A percentile compares a stretch with the other conserved stretches of the same genome.
Evolutionary conservation across 2,113 vertebrate genomes (phyloP).

Genomic region (Henicopernis longicauda): DNA sequence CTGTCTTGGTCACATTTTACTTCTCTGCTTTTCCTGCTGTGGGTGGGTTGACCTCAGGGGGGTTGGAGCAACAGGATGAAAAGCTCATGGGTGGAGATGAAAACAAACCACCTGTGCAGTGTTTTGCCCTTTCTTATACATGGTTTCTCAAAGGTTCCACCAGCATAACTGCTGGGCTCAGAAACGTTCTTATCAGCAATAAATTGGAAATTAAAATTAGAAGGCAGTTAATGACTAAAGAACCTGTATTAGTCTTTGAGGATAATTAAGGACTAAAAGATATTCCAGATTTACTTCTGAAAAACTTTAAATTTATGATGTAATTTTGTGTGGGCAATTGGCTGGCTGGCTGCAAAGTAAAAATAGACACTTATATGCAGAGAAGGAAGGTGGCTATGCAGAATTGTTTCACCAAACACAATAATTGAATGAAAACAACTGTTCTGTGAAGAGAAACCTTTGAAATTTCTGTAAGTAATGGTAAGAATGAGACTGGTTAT

Average conservation of each 20-base stretch:
- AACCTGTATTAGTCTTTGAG: neutral
- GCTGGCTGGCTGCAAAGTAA: neutral
- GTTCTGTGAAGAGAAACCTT: neutral
- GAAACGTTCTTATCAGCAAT: neutral
- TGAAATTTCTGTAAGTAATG: slow-evolving; percentile 7
- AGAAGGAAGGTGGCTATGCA: neutral
- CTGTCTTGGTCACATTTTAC: neutral
- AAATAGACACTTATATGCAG: neutral
- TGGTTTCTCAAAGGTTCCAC: rapidly evolving
- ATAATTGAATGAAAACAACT: slow-evolving; percentile 1
- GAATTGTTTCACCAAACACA: neutral
- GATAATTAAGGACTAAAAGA: neutral
- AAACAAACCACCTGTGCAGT: too few relatives aligned
- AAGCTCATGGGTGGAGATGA: neutral
- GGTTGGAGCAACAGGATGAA: too few relatives aligned
- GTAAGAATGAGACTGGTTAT: neutral
- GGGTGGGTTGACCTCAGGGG: neutral
- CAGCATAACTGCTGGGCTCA: rapidly evolving
- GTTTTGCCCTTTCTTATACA: neutral
- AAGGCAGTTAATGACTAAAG: neutral
- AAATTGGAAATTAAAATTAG: neutral
- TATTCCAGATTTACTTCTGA: neutral
- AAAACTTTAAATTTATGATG: neutral
- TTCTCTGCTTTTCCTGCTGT: rapidly evolving
- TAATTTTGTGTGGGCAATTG: neutral